These are phyloP conservation scores for Gobio gobio DNA, from an alignment of 2,113 vertebrate genomes.

Conservation along the genomic window DNA sequence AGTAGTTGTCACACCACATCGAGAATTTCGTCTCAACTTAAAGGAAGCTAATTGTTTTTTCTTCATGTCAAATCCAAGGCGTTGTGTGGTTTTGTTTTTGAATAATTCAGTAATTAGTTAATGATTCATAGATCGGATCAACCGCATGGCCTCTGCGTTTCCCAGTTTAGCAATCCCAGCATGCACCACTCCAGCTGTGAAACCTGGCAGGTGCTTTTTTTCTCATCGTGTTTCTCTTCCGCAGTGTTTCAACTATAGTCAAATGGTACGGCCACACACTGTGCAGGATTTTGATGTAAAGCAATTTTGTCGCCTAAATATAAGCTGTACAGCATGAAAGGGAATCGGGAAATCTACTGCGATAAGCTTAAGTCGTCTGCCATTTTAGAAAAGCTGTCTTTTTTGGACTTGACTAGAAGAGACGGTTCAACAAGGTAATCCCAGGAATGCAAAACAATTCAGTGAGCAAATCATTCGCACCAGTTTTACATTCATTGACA, in stretches of 20 bases:
- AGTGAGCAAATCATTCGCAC: neutral
- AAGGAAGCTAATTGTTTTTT: conserved; percentile 7
- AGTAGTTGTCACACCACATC: conserved; percentile 21
- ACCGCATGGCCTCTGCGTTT: conserved; percentile 5
- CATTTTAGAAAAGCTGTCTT: neutral
- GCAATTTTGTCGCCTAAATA: conserved; percentile 3
- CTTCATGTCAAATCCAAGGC: neutral
- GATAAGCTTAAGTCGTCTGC: conserved; percentile 1
- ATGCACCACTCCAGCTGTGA: conserved; percentile 29
- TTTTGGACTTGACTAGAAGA: neutral
- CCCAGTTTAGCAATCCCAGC: conserved; percentile 33
- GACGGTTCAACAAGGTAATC: neutral
- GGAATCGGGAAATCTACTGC: neutral
- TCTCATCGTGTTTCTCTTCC: conserved; percentile 4
- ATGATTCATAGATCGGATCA: conserved; percentile 15
- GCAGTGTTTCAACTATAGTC: neutral
- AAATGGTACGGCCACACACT: conserved; percentile 1
- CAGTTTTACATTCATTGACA: neutral
- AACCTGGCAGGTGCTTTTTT: conserved; percentile 2
- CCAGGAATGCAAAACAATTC: neutral
- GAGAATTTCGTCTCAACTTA: neutral
- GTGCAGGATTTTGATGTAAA: conserved; percentile 11
- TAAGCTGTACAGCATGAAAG: neutral
- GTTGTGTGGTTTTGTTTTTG: conserved; percentile 7
- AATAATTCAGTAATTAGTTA: conserved; percentile 41